Evolutionary conservation across 2,797 vertebrate species (phyloP).

Genomic region (Urocyon cinereoargenteus): DNA sequence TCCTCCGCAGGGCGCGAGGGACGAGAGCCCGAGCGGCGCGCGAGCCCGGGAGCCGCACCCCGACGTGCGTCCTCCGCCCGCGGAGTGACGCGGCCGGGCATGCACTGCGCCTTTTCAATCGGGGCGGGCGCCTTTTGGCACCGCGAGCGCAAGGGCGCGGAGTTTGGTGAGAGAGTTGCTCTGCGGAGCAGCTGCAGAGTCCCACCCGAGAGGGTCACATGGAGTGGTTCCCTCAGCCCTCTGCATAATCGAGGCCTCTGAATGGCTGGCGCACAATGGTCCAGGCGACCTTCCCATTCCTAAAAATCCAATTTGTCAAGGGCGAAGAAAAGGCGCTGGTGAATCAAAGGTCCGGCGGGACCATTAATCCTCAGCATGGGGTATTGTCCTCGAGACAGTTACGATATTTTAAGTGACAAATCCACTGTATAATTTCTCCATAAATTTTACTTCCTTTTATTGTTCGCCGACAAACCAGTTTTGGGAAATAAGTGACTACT

Average conservation of each 20-base stretch:
- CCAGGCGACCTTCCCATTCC: slow-evolving; percentile 99
- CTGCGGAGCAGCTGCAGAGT: slow-evolving; percentile 96
- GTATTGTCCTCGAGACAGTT: slow-evolving; percentile 99
- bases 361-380: slow-evolving; percentile 99
- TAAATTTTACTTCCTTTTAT: slow-evolving; percentile 98
- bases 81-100: slow-evolving; percentile 93
- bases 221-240: slow-evolving; percentile 98
- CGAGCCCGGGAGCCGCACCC: slow-evolving; percentile 89
- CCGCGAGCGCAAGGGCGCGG: slow-evolving; percentile 90
- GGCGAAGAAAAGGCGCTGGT: slow-evolving; percentile 97
- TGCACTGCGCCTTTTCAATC: slow-evolving; percentile 95
- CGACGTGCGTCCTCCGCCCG: slow-evolving; percentile 94
- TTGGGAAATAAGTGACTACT: slow-evolving; percentile 98
- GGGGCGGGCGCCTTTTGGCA: slow-evolving; percentile 91
- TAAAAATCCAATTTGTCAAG: slow-evolving; percentile 99
- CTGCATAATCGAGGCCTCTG: slow-evolving; percentile 97
- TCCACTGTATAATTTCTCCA: slow-evolving; percentile 99
- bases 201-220: slow-evolving; percentile 97
- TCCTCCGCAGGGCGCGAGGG: slow-evolving; percentile 88
- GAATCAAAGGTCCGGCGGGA: slow-evolving; percentile 98
- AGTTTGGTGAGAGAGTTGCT: slow-evolving; percentile 97
- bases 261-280: slow-evolving; percentile 98
- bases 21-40: slow-evolving; percentile 79
- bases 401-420: slow-evolving; percentile 99
- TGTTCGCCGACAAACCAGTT: slow-evolving; percentile 96